Base-by-base conservation (phyloP, 1,140 invertebrate genomes). In the Drosophila varians region DNA sequence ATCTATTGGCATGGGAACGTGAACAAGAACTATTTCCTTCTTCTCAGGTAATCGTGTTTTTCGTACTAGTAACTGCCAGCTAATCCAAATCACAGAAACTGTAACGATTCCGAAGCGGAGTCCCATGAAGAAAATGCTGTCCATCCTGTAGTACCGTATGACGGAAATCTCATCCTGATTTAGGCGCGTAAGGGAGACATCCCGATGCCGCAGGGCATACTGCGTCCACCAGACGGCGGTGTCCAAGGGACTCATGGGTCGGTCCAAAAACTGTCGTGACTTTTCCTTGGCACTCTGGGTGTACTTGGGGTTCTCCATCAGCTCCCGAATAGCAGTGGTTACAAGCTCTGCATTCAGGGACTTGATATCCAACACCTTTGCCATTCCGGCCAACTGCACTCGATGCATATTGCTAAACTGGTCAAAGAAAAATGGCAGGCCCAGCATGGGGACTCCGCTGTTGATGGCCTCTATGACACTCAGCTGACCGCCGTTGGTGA, bases 211-310 rank as follows among this genome's bases (percentile, higher is more conserved):
- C 51, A 49, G 71, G 54, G 93, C 92, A 55, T 94, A 94, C 74
- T 94, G 93, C 0, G 93, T 92, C 94, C 94, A 94, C 87, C 92
- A 94, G 11, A 94, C 89, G 2, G 94, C 93, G 1, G 91, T 92
- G 9, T 94, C 93, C 49, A 93, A 46, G 0, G 93, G 91, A 9
- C 89, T 77, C 53, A 92, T 65, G 0, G 93, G 93, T 18, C 93
- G 90, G 69, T 94, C 94, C 46, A 71, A 88, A 58, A 93, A 94
- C 4, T 91, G 69, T 21, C 57, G 54, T 0, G 93, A 93, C 8
- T 93, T 60, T 90, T 91, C 51, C 9, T 56, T 49, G 1, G 72
- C 77, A 0, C 34, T 61, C 3, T 3, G 1, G 0, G 25, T 5
- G n/a, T 80, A 80, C 0, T 3, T 23, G 0, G 70, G 56, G 11